Evolutionary conservation across 1,140 invertebrate genomes (phyloP).

Genomic region (Procambarus clarkii): DNA sequence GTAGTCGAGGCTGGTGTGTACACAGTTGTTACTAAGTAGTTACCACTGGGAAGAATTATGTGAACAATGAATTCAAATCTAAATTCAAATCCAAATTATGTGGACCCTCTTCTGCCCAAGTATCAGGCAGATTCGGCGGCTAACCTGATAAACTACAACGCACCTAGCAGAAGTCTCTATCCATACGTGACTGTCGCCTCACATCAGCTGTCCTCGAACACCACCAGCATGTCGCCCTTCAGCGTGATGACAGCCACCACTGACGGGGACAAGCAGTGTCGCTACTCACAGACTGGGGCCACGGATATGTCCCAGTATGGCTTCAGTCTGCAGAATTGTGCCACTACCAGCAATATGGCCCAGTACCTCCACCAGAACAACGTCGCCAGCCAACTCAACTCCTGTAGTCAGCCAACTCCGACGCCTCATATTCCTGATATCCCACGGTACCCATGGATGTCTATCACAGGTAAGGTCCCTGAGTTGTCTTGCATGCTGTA

Average conservation of each 20-base stretch:
- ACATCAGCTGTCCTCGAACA: constrained; percentile 83
- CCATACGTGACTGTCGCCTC: constrained; percentile 83
- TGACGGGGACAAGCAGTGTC: constrained; percentile 86
- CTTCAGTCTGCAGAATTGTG: constrained; percentile 81
- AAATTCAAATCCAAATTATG: constrained; percentile 91
- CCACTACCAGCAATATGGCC: constrained; percentile 75
- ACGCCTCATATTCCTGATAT: constrained; percentile 87
- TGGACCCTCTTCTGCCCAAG: constrained; percentile 97
- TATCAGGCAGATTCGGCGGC: constrained; percentile 87
- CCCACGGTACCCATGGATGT: constrained; percentile 97
- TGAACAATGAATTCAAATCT: constrained; percentile 88
- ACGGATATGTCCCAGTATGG: constrained; percentile 77
- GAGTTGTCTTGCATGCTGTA: background rate
- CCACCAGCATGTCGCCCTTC: constrained; percentile 78
- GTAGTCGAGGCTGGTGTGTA: constrained; percentile 73
- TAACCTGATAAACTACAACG: constrained; percentile 75
- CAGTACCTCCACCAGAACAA: constrained; percentile 77
- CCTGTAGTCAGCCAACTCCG: constrained; percentile 79
- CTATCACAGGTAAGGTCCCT: constrained; percentile 91
- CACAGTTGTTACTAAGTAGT: constrained; percentile 73
- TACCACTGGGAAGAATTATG: constrained; percentile 73
- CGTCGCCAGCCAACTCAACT: constrained; percentile 80
- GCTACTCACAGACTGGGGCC: constrained; percentile 81
- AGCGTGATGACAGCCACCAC: constrained; percentile 75
- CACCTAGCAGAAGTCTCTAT: constrained; percentile 80